Percentiles rank a stretch among this genome's conserved stretches.
phyloP scores from a whole-genome alignment of 2,113 vertebrate genomes.

The Brachionichthys hirsutus region DNA sequence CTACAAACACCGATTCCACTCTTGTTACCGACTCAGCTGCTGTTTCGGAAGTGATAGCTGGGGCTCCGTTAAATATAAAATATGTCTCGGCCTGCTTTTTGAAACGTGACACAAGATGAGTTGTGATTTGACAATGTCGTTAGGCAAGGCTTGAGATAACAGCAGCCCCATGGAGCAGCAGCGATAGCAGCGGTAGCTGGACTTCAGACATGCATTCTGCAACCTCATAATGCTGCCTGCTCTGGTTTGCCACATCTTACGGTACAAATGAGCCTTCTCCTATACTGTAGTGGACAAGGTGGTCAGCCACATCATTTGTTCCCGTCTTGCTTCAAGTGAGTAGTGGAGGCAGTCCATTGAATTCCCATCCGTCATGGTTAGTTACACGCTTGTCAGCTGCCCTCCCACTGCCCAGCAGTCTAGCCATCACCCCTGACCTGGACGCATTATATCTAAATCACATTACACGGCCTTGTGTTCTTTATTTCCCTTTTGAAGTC shows the following conservation, averaged over 20 bases:
- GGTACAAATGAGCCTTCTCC: conserved; percentile 42
- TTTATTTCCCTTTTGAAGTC: conserved; percentile 74
- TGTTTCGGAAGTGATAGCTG: too few species aligned
- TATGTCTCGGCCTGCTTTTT: too few species aligned
- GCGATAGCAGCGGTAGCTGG: too few species aligned
- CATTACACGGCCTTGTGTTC: conserved; percentile 76
- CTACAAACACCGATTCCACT: too few species aligned
- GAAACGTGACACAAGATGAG: too few species aligned
- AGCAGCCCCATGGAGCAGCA: too few species aligned
- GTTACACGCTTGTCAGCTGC: conserved; percentile 80
- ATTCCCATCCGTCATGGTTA: conserved; percentile 81
- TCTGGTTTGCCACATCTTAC: background rate
- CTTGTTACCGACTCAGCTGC: too few species aligned
- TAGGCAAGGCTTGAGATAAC: too few species aligned
- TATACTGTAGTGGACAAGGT: conserved; percentile 45
- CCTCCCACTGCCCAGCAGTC: conserved; percentile 73
- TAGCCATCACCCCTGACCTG: conserved; percentile 78
- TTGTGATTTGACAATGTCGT: too few species aligned
- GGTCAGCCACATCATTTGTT: conserved; percentile 62
- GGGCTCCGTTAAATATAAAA: too few species aligned
- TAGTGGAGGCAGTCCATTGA: conserved; percentile 76
- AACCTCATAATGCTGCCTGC: conserved; percentile 23
- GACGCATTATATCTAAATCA: conserved; percentile 81
- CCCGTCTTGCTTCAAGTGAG: conserved; percentile 55
- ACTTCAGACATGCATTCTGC: too few species aligned